phyloP scores from a whole-genome alignment of 2,888 invertebrate species.

The Agrochola macilenta region DNA sequence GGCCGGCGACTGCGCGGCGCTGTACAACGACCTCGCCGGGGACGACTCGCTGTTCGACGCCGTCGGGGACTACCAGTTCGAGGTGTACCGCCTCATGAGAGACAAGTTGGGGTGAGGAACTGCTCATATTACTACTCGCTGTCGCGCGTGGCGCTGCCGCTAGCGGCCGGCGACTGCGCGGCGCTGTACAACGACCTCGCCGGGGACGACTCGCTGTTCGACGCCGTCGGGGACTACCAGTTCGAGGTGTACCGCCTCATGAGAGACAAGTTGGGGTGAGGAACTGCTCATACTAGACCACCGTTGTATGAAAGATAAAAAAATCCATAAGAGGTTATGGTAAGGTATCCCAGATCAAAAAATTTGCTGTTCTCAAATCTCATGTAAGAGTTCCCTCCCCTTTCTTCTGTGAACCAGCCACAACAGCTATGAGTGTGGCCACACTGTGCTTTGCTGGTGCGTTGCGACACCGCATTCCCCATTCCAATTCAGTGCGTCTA shows the following conservation, averaged over 20 bases:
- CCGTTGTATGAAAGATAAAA: no score
- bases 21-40: slow-evolving; percentile 94
- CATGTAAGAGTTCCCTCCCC: no score
- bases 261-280: slow-evolving; percentile 94
- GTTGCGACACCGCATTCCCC: no score
- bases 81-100: slow-evolving; percentile 97
- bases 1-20: slow-evolving; percentile 80
- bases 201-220: slow-evolving; percentile 94
- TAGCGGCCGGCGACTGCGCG: slow-evolving; percentile 68
- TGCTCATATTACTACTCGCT: slow-evolving; percentile 75
- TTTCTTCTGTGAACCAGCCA: no score
- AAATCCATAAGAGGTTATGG: no score
- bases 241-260: slow-evolving; percentile 98
- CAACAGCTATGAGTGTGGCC: no score
- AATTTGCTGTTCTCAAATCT: neutral
- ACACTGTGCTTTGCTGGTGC: no score
- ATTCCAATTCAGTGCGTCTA: no score
- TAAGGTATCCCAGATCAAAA: neutral
- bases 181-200: slow-evolving; percentile 94
- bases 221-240: slow-evolving; percentile 97
- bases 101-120: slow-evolving; percentile 92
- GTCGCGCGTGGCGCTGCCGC: slow-evolving; percentile 75
- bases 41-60: slow-evolving; percentile 95
- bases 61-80: slow-evolving; percentile 98
- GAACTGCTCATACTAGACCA: neutral